Evolutionary conservation across 1,140 invertebrate genomes (phyloP).

Genomic region (Piezodorus guildinii): DNA sequence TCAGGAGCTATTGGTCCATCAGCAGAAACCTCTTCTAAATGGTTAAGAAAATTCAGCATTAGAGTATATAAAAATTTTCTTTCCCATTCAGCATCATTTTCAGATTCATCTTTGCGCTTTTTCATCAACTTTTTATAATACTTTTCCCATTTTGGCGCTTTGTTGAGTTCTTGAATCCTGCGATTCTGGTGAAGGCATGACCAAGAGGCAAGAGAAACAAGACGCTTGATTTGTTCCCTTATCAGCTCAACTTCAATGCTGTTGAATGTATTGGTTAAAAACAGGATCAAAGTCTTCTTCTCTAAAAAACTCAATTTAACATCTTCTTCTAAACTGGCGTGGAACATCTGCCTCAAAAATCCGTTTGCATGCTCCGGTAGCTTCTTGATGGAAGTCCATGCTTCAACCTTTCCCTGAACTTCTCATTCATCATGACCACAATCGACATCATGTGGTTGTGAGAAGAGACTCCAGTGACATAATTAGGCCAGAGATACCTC

Average conservation of each 20-base stretch:
- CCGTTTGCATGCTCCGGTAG: slow-evolving; percentile 66
- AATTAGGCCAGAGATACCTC: slow-evolving; percentile 96
- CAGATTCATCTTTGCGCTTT: slow-evolving; percentile 59
- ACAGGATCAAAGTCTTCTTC: slow-evolving; percentile 77
- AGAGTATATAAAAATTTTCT: slow-evolving; percentile 75
- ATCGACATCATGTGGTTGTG: slow-evolving; percentile 87
- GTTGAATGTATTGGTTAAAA: slow-evolving; percentile 93
- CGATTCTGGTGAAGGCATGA: slow-evolving; percentile 71
- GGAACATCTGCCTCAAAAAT: slow-evolving; percentile 79
- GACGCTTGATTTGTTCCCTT: slow-evolving; percentile 77
- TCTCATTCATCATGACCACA: slow-evolving; percentile 95
- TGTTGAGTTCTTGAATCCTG: slow-evolving; percentile 73
- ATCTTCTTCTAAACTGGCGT: slow-evolving; percentile 54
- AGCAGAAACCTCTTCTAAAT: slow-evolving; percentile 61
- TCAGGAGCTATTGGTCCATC: slow-evolving; percentile 4
- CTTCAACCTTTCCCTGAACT: slow-evolving; percentile 92
- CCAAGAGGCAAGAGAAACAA: slow-evolving; percentile 93
- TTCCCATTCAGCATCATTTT: slow-evolving; percentile 72
- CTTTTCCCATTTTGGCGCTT: slow-evolving; percentile 80
- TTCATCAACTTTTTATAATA: slow-evolving; percentile 85
- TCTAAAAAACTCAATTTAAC: slow-evolving; percentile 52
- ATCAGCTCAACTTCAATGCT: slow-evolving; percentile 93
- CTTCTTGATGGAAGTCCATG: slow-evolving; percentile 83
- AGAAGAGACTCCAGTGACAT: slow-evolving; percentile 48
- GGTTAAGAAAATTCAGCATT: slow-evolving; percentile 80